Conservation (phyloP, 2,888 invertebrate species). For the Neoitamus cyanurus region DNA sequence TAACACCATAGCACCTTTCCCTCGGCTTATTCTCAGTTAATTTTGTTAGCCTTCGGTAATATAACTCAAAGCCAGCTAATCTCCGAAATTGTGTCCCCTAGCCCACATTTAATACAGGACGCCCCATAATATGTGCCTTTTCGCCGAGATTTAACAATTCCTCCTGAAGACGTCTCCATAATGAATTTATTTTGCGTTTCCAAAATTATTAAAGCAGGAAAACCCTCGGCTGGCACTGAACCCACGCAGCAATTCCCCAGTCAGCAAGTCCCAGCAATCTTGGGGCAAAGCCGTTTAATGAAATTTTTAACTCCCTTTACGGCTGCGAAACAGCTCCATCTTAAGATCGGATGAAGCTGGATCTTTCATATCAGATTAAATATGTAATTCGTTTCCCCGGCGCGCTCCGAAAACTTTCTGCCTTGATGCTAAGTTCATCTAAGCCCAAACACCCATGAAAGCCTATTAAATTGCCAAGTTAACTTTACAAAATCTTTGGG, state of each 20-base stretch:
- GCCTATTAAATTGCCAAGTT: conserved; percentile 48
- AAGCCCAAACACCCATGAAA: conserved; percentile 50
- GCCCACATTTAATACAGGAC: neutral
- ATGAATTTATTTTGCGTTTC: conserved; percentile 1
- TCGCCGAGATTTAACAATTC: neutral
- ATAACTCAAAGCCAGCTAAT: neutral
- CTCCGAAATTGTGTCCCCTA: neutral
- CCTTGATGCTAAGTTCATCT: conserved; percentile 29
- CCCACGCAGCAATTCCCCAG: neutral
- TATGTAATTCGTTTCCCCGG: conserved; percentile 37
- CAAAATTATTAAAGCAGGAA: neutral
- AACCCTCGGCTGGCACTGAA: neutral
- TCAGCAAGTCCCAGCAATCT: neutral
- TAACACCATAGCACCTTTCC: neutral
- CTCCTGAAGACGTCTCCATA: neutral
- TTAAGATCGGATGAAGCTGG: conserved; percentile 10
- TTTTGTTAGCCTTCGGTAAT: neutral
- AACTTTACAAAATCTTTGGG: conserved; percentile 39
- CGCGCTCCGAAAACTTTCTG: conserved; percentile 9
- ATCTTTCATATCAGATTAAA: conserved; percentile 37
- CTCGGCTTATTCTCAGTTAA: neutral
- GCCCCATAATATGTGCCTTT: neutral
- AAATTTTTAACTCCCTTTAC: conserved; percentile 38
- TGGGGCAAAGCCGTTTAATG: conserved; percentile 9
- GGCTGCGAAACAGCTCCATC: conserved; percentile 8